These are phyloP conservation scores for Epizoanthus illoricatus DNA, from an alignment of 92 coral and sea anemone species.

Conservation along the genomic window DNA sequence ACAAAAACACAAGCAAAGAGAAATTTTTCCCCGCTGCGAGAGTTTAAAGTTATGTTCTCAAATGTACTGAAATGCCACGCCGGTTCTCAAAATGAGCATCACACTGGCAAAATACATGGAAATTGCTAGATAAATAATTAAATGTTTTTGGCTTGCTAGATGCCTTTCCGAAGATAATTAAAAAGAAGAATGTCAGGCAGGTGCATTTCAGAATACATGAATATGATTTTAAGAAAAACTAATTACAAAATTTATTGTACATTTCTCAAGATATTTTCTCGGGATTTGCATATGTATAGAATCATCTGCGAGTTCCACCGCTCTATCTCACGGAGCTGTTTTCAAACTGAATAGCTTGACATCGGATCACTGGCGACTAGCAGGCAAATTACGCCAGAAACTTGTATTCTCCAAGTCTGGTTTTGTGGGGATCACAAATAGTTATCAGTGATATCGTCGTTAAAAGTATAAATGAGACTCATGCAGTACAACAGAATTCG, in stretches of 20 bases:
- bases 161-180: slow-evolving; percentile 46
- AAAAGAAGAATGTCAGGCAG: slow-evolving; percentile 55
- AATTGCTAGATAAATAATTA: slow-evolving; percentile 75
- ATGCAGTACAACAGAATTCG: background rate
- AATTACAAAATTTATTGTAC: slow-evolving; percentile 78
- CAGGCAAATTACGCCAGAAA: slow-evolving; percentile 12
- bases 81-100: slow-evolving; percentile 65
- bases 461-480: background rate
- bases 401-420: slow-evolving; percentile 24
- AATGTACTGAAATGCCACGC: slow-evolving; percentile 9
- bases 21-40: background rate
- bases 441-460: slow-evolving; percentile 2
- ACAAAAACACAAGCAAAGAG: background rate
- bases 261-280: slow-evolving; percentile 70
- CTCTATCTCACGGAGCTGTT: slow-evolving; percentile 38
- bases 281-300: slow-evolving; percentile 75
- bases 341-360: slow-evolving; percentile 36
- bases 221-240: slow-evolving; percentile 64
- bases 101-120: slow-evolving; percentile 50
- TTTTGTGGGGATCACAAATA: background rate
- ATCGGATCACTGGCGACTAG: slow-evolving; percentile 28
- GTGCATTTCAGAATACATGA: slow-evolving; percentile 73
- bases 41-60: slow-evolving; percentile 5
- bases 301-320: slow-evolving; percentile 61
- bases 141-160: slow-evolving; percentile 45